Evolutionary conservation across 2,888 invertebrate species (phyloP), one percentile per base, ranked within the genome.

Genomic region (Callyntrura sp.): DNA sequence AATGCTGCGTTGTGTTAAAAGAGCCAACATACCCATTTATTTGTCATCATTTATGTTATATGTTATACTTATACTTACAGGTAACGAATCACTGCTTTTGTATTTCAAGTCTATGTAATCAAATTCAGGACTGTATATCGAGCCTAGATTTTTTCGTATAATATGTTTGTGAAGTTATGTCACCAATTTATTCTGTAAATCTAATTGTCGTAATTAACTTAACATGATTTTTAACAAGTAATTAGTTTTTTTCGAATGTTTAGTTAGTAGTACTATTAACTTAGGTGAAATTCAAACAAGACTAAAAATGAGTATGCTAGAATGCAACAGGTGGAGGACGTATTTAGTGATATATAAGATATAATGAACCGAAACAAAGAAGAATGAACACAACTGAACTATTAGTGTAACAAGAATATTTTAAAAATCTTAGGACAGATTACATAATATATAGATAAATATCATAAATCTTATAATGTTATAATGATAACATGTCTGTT

Each of bases 401-500:
- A 25, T 45, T 70, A 35, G 28, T n/a, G 3, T 65, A 28, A 28
- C 25, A 12, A 65, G 9, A 51, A 51, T 51, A 51, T 51, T 51
- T 51, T 51, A 51, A 14, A 14, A 51, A 51, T n/a, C 17, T 57
- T n/a, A 51, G 51, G 2, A 51, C n/a, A 51, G n/a, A 2, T 14
- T 51, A 51, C 51, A 51, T 2, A n/a, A 51, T n/a, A 12, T 2
- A 2, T 14, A 51, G n/a, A 51, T 51, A 51, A n/a, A 51, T n/a
- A n/a, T 51, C 11, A 51, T 11, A 51, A 51, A 35, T 35, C 35
- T n/a, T 55, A 0, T 14, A 55, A 4, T 55, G 55, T 55, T 17
- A 55, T 1, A n/a, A n/a, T 1, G 17, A n/a, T 60, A 60, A 60
- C 60, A 35, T 60, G 70, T 65, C 65, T 82, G 82, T 82, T 82